Evolutionary conservation across 2,888 invertebrate genomes (phyloP).

Genomic region (Hipparchia semele): DNA sequence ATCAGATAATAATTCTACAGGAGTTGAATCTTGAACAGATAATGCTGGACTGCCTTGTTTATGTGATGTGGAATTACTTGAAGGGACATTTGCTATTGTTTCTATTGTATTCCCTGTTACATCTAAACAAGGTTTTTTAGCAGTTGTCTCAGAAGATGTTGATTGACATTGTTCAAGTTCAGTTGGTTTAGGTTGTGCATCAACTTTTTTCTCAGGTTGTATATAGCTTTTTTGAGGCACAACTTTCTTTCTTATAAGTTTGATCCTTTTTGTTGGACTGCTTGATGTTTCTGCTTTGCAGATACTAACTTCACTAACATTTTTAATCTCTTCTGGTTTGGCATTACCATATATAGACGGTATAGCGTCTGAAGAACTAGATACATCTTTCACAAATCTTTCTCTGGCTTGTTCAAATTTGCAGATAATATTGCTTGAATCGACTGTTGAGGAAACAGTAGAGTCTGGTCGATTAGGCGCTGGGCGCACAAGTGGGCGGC

Average conservation of each 20-base stretch:
- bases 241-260: slow-evolving; percentile 74
- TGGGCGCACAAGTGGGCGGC: slow-evolving; percentile 70
- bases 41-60: slow-evolving; percentile 11
- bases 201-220: slow-evolving; percentile 47
- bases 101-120: slow-evolving; percentile 43
- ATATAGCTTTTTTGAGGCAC: slow-evolving; percentile 53
- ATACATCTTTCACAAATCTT: slow-evolving; percentile 73
- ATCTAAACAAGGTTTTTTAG: slow-evolving; percentile 46
- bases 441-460: slow-evolving; percentile 76
- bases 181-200: slow-evolving; percentile 43
- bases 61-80: slow-evolving; percentile 1
- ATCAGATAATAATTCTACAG: slow-evolving; percentile 18
- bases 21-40: slow-evolving; percentile 18
- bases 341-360: slow-evolving; percentile 65
- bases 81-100: slow-evolving; percentile 15
- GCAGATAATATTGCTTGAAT: slow-evolving; percentile 58
- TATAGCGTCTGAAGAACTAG: slow-evolving; percentile 77
- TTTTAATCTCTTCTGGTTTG: slow-evolving; percentile 74
- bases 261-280: slow-evolving; percentile 75
- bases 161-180: slow-evolving; percentile 67
- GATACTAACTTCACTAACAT: slow-evolving; percentile 76
- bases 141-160: slow-evolving; percentile 58
- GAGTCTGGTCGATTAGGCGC: slow-evolving; percentile 70
- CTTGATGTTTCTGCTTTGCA: slow-evolving; percentile 78
- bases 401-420: slow-evolving; percentile 55